Evolutionary conservation across 2,888 invertebrate species (phyloP).

Genomic region (Melinaea marsaeus): DNA sequence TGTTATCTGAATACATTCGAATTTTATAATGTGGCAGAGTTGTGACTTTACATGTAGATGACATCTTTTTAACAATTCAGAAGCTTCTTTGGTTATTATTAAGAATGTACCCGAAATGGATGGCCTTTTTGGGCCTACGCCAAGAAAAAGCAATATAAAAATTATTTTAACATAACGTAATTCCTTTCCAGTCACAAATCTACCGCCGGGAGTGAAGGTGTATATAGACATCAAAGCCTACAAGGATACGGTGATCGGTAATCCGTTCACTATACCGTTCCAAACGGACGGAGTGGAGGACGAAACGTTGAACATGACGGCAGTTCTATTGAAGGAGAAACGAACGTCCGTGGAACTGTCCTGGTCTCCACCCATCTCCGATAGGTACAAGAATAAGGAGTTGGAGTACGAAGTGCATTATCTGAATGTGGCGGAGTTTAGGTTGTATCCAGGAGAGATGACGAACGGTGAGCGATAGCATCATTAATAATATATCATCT

Average conservation of each 20-base stretch:
- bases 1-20: no score
- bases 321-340: conserved; percentile 70
- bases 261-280: conserved; percentile 64
- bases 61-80: neutral
- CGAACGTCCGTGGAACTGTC: conserved; percentile 80
- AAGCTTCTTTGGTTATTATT: no score
- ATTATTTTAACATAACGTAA: neutral
- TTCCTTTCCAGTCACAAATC: conserved; percentile 71
- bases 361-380: conserved; percentile 81
- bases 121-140: no score
- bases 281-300: conserved; percentile 70
- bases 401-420: conserved; percentile 85
- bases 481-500: neutral
- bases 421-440: conserved; percentile 63
- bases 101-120: no score
- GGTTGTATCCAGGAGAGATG: conserved; percentile 59
- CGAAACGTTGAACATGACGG: conserved; percentile 72
- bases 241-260: conserved; percentile 78
- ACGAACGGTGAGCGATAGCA: conserved; percentile 72
- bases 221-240: conserved; percentile 80
- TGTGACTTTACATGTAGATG: neutral
- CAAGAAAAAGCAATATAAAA: neutral
- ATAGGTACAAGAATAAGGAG: conserved; percentile 62
- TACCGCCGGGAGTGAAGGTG: conserved; percentile 72
- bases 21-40: no score